These are phyloP conservation scores for Balaeniceps rex DNA, from an alignment of 2,113 vertebrate species.

Conservation along the genomic window DNA sequence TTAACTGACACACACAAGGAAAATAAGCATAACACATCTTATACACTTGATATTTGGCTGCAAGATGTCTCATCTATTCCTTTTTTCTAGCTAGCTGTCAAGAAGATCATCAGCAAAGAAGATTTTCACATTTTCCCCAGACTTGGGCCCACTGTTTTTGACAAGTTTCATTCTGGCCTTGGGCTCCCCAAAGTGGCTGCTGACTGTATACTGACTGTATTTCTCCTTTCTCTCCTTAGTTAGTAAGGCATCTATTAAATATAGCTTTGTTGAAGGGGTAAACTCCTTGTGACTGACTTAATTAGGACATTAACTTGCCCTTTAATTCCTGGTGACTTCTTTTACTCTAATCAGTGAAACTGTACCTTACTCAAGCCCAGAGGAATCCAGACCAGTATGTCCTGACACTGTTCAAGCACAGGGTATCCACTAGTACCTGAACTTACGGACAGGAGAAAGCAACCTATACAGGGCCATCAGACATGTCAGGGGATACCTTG, in stretches of 20 bases:
- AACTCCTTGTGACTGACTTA: not conserved
- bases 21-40: not conserved
- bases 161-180: not conserved
- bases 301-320: not conserved
- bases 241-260: not conserved
- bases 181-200: not conserved
- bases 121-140: not conserved
- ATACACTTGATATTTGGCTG: not conserved
- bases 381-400: not conserved
- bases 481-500: not conserved
- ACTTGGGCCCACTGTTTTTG: not conserved
- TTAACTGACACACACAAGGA: not conserved
- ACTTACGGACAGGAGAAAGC: not conserved
- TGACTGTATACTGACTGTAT: not conserved
- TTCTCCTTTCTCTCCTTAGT: not conserved
- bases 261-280: not conserved
- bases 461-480: not conserved
- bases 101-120: not conserved
- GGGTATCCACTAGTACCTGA: not conserved
- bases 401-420: not conserved
- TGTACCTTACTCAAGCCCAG: not conserved
- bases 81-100: not conserved
- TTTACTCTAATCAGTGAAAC: not conserved
- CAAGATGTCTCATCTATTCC: not conserved
- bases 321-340: not conserved